Conservation (phyloP, 1,140 invertebrate genomes). For the Ceratitis capitata region DNA sequence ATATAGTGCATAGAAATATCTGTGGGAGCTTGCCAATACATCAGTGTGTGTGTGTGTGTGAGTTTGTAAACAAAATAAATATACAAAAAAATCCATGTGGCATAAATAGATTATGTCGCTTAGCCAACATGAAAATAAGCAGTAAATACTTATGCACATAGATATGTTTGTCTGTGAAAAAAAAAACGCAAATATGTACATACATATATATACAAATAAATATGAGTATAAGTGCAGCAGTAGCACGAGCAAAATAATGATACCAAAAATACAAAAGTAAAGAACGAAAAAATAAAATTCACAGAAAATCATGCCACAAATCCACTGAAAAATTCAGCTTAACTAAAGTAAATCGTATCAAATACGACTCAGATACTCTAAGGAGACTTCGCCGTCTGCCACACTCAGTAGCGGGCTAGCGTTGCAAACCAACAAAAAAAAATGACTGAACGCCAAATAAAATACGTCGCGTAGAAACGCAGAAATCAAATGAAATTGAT, state of each 20-base stretch:
- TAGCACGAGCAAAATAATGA: not conserved
- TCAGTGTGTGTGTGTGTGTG: not conserved
- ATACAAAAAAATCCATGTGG: too few species aligned
- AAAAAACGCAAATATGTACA: not conserved
- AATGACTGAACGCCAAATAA: not conserved
- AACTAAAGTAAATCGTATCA: conserved; percentile 10
- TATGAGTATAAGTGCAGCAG: not conserved
- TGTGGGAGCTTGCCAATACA: not conserved
- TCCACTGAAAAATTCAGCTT: not conserved
- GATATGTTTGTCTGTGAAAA: not conserved
- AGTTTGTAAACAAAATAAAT: not conserved
- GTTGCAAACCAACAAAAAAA: not conserved
- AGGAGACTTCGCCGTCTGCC: not conserved
- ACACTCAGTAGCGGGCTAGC: not conserved
- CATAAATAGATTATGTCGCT: conserved; percentile 33
- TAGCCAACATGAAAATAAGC: conserved; percentile 11
- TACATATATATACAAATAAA: not conserved
- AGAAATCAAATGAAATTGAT: conserved; percentile 33
- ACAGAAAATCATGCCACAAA: not conserved
- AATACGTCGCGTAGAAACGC: not conserved
- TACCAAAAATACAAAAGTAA: not conserved
- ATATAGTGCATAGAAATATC: too few species aligned
- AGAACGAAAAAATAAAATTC: too few species aligned
- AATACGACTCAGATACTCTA: not conserved
- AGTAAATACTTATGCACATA: not conserved